These are phyloP conservation scores for Theocolax elegans DNA, from an alignment of 1,140 invertebrate genomes.

Conservation along the genomic window DNA sequence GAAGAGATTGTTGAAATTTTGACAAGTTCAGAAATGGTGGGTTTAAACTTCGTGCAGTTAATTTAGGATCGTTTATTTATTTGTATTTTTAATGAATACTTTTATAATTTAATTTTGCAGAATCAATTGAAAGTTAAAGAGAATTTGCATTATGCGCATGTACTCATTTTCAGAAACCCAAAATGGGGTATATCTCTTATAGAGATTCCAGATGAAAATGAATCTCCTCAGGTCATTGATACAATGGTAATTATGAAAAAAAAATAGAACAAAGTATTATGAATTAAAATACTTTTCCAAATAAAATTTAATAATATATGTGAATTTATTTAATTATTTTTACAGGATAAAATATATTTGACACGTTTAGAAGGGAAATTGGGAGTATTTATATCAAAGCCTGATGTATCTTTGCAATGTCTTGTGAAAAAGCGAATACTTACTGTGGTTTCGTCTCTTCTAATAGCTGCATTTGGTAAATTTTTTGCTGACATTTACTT, in stretches of 20 bases:
- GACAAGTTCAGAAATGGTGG: slow-evolving; percentile 53
- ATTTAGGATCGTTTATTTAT: too few species aligned
- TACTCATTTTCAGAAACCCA: slow-evolving; percentile 77
- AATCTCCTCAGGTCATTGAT: slow-evolving; percentile 48
- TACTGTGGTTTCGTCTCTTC: slow-evolving; percentile 70
- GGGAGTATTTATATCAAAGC: slow-evolving; percentile 70
- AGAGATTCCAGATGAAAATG: slow-evolving; percentile 61
- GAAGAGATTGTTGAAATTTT: slow-evolving; percentile 60
- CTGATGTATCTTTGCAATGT: slow-evolving; percentile 76
- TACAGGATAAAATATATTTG: slow-evolving; percentile 69
- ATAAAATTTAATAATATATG: slow-evolving; percentile 16
- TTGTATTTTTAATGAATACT: too few species aligned
- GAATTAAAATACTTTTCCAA: slow-evolving; percentile 30
- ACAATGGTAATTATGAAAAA: too few species aligned
- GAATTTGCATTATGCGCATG: slow-evolving; percentile 74
- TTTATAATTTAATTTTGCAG: not conserved
- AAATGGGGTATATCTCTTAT: slow-evolving; percentile 75
- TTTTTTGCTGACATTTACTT: slow-evolving; percentile 44
- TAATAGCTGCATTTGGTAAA: slow-evolving; percentile 67
- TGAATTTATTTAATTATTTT: slow-evolving; percentile 24
- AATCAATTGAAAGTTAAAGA: slow-evolving; percentile 62
- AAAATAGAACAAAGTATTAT: slow-evolving; percentile 14
- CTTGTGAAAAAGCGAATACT: slow-evolving; percentile 73
- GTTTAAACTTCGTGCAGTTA: too few species aligned
- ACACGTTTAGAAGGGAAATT: slow-evolving; percentile 66